phyloP scores from a whole-genome alignment of 2,797 vertebrate species.

The Craterocephalus amniculus region DNA sequence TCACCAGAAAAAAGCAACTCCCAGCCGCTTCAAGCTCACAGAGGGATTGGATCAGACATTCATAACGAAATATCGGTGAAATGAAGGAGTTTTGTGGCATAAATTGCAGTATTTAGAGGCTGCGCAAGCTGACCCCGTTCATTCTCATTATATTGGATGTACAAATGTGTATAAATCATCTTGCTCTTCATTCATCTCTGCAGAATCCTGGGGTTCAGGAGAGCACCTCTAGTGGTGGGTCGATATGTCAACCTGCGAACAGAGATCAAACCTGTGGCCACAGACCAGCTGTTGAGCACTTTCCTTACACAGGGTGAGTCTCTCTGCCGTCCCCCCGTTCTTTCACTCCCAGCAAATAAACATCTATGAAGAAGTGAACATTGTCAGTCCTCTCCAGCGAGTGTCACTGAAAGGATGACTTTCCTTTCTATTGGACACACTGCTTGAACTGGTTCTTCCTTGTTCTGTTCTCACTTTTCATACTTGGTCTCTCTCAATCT shows the following conservation, averaged over 20 bases:
- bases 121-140: too few species aligned
- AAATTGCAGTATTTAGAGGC: too few species aligned
- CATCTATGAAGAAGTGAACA: not conserved
- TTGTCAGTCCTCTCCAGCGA: not conserved
- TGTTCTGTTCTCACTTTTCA: not conserved
- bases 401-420: not conserved
- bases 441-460: not conserved
- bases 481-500: not conserved
- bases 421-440: slow-evolving; percentile 7
- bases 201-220: slow-evolving; percentile 96
- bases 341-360: not conserved
- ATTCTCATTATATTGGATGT: too few species aligned
- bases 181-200: not conserved
- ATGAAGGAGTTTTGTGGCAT: too few species aligned
- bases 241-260: slow-evolving; percentile 92
- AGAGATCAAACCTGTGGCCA: slow-evolving; percentile 95
- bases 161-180: slow-evolving; percentile 1
- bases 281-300: slow-evolving; percentile 94
- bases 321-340: not conserved
- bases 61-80: too few species aligned
- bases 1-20: too few species aligned
- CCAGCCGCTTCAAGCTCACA: too few species aligned
- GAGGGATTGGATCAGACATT: too few species aligned
- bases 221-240: slow-evolving; percentile 95
- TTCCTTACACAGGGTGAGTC: slow-evolving; percentile 92